These are phyloP conservation scores for Redunca redunca DNA, from an alignment of 2,113 vertebrate genomes.

Conservation along the genomic window DNA sequence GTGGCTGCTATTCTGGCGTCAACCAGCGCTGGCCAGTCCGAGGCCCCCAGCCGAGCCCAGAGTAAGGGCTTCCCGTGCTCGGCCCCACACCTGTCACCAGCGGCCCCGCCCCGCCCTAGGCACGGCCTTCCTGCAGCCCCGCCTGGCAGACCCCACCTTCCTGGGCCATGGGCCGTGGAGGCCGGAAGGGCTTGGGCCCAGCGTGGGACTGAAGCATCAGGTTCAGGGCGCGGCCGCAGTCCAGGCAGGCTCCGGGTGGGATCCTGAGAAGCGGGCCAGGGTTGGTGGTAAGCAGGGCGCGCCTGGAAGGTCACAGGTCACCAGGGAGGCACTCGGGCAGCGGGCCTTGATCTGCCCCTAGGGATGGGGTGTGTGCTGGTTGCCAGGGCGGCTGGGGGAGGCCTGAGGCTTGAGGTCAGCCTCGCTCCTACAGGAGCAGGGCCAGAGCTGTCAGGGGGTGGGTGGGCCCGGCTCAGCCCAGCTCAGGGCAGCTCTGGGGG, in stretches of 20 bases:
- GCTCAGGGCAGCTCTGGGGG: fast-evolving
- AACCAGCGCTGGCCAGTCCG: background rate
- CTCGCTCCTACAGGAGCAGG: background rate
- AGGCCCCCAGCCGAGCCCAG: fast-evolving
- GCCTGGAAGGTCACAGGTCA: background rate
- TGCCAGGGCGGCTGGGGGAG: fast-evolving
- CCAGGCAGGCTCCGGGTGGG: background rate
- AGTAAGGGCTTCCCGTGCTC: background rate
- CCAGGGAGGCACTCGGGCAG: fast-evolving
- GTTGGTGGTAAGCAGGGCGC: fast-evolving
- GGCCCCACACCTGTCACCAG: background rate
- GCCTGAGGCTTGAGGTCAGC: fast-evolving
- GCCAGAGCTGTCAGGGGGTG: fast-evolving
- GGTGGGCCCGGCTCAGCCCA: fast-evolving
- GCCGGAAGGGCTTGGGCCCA: fast-evolving
- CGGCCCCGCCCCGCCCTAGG: fast-evolving
- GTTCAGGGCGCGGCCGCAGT: background rate
- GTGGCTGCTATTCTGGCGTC: background rate
- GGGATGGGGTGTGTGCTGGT: background rate
- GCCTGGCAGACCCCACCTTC: background rate
- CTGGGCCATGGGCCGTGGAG: fast-evolving
- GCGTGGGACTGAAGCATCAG: fast-evolving
- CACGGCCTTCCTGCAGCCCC: fast-evolving
- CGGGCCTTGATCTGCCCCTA: background rate
- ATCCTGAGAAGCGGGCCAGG: no score